These are phyloP conservation scores for Pyrrhia umbra DNA, from an alignment of 2,888 invertebrate genomes.

Conservation along the genomic window DNA sequence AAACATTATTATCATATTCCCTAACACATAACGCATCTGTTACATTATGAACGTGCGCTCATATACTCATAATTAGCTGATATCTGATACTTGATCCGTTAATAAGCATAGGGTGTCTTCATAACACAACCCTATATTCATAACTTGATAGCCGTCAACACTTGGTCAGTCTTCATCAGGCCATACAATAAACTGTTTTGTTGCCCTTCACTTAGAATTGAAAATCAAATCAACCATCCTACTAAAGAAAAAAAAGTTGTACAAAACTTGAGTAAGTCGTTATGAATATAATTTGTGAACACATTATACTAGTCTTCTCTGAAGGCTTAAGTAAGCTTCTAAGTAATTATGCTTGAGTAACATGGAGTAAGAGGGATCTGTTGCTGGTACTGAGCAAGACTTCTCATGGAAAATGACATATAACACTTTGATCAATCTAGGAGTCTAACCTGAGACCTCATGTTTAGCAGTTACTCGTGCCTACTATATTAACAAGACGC, in stretches of 20 bases:
- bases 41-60: slow-evolving; percentile 18
- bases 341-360: background rate
- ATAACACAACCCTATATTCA: slow-evolving; percentile 33
- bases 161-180: slow-evolving; percentile 3
- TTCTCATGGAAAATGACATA: too few relatives aligned
- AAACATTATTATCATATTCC: slow-evolving; percentile 28
- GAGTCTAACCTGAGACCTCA: too few relatives aligned
- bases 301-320: background rate
- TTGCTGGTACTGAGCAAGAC: too few relatives aligned
- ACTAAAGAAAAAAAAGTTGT: background rate
- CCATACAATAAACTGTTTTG: background rate
- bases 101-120: slow-evolving; percentile 19
- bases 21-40: slow-evolving; percentile 28
- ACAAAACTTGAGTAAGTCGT: background rate
- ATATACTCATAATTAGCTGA: slow-evolving; percentile 27
- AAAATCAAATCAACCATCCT: background rate
- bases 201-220: background rate
- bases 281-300: background rate
- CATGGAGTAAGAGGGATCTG: too few relatives aligned
- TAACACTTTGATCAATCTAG: too few relatives aligned
- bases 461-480: too few relatives aligned
- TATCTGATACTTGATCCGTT: slow-evolving; percentile 38
- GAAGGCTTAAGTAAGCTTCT: background rate
- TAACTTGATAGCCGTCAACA: slow-evolving; percentile 21
- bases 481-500: too few relatives aligned